Evolutionary conservation across 2,888 invertebrate species (phyloP), one percentile per base, ranked within the genome.

Genomic region (Seira ritae): DNA sequence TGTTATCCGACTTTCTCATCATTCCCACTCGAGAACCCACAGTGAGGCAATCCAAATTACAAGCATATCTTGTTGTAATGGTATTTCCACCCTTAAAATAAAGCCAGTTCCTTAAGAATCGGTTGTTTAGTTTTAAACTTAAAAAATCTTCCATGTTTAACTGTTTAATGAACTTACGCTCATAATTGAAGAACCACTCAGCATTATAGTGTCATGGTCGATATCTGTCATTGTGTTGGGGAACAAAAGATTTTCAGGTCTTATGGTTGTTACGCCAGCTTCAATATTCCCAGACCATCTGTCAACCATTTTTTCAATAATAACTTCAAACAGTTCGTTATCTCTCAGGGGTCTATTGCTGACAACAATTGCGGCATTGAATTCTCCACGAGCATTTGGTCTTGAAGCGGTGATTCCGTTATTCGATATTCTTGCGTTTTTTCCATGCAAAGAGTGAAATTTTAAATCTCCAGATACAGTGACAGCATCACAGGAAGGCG

Each of bases 361-460:
- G 90, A 98, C 96, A 1, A 98, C 95, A 86, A 98, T 97, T 0
- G 97, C 97, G 90, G 97, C 97, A 90, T 97, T 98, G 91, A 98
- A 98, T 92, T 98, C 98, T 0, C 96, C 96, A 86, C 95, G 93
- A 3, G 97, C 96, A 86, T 96, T 94, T 15, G 96, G 96, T 50
- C 98, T 93, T 65, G 95, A 94, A 0, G 98, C 97, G 0, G 96
- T 96, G 85, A 96, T 91, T 0, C 97, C 96, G 88, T 95, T 95
- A 90, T 96, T 96, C 19, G 94, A 94, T 66, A 98, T 94, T 19
- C 95, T 93, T 0, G 97, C 97, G 91, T 98, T 97, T 89, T 95
- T 94, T 0, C 97, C 97, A 91, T 97, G 97, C 15, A 97, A 94
- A 77, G 94, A 94, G 91, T 98, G 97, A 91, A 98, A 98, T 81